A percentile compares a stretch with the other conserved stretches of the same genome.
Evolutionary conservation across 2,797 vertebrate genomes (phyloP).

Genomic region (Sebastes taczanowskii): DNA sequence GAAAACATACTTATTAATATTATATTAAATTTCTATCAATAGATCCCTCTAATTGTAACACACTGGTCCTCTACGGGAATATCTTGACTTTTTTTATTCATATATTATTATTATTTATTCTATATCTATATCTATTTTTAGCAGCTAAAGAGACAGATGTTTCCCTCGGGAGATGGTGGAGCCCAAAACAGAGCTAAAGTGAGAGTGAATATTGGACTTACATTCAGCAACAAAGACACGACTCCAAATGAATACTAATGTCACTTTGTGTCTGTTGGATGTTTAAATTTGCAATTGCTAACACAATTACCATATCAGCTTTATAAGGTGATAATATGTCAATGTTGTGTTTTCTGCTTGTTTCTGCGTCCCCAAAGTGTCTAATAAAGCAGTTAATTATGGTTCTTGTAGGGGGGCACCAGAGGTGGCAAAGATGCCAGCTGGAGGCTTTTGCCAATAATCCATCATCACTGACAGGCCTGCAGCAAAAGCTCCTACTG

Average conservation of each 20-base stretch:
- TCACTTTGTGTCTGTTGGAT: not conserved
- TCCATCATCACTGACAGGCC: no score
- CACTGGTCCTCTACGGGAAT: no score
- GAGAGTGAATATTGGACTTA: not conserved
- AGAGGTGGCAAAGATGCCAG: not conserved
- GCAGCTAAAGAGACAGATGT: no score
- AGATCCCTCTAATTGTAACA: no score
- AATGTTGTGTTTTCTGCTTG: not conserved
- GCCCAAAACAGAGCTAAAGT: not conserved
- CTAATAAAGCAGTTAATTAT: not conserved
- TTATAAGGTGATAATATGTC: not conserved
- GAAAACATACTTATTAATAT: no score
- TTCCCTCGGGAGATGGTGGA: no score
- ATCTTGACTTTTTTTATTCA: no score
- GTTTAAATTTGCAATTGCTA: not conserved
- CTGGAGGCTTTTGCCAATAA: not conserved
- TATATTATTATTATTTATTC: no score
- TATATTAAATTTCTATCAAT: no score
- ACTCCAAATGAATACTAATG: not conserved
- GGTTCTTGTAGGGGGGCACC: not conserved
- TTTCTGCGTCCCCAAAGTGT: not conserved
- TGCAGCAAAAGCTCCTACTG: no score
- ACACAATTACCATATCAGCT: not conserved
- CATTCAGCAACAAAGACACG: not conserved
- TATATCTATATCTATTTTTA: no score